phyloP scores from a whole-genome alignment of 2,888 invertebrate genomes.

The Drosophila bunnanda region DNA sequence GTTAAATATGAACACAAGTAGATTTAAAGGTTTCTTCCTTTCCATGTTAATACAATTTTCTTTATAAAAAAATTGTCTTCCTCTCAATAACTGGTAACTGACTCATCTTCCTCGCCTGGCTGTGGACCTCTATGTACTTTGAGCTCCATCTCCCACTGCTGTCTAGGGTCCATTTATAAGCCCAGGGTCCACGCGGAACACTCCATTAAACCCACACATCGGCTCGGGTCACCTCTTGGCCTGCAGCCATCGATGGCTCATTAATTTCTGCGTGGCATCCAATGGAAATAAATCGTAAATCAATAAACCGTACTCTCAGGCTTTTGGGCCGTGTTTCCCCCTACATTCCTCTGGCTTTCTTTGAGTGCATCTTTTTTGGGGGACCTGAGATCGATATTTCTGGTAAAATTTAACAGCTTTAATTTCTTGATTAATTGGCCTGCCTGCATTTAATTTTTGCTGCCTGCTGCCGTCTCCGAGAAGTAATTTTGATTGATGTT shows the following conservation, averaged over 20 bases:
- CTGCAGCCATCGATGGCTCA: slow-evolving; percentile 63
- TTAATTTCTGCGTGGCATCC: slow-evolving; percentile 66
- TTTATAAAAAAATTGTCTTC: neutral
- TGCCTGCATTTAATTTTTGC: slow-evolving; percentile 50
- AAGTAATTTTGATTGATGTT: slow-evolving; percentile 72
- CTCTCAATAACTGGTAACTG: neutral
- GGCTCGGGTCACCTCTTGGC: slow-evolving; percentile 67
- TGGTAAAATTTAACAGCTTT: slow-evolving; percentile 64
- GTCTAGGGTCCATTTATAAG: slow-evolving; percentile 41
- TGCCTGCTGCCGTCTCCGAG: slow-evolving; percentile 27
- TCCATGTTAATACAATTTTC: neutral
- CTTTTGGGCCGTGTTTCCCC: slow-evolving; percentile 34
- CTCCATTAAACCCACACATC: slow-evolving; percentile 43
- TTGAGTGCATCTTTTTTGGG: slow-evolving; percentile 26
- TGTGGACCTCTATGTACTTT: slow-evolving; percentile 1
- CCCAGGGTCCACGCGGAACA: slow-evolving; percentile 20
- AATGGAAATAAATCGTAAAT: slow-evolving; percentile 79
- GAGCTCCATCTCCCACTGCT: slow-evolving; percentile 19
- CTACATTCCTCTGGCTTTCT: slow-evolving; percentile 17
- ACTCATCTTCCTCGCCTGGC: slow-evolving; percentile 13
- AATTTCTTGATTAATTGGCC: slow-evolving; percentile 72
- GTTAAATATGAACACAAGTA: neutral
- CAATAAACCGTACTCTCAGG: slow-evolving; percentile 66
- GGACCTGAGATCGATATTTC: slow-evolving; percentile 23
- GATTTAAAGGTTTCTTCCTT: neutral